Percentiles rank a stretch among this genome's conserved stretches.
These are phyloP conservation scores for Rallus crepitans DNA, from an alignment of 2,797 vertebrate species.

Conservation along the genomic window DNA sequence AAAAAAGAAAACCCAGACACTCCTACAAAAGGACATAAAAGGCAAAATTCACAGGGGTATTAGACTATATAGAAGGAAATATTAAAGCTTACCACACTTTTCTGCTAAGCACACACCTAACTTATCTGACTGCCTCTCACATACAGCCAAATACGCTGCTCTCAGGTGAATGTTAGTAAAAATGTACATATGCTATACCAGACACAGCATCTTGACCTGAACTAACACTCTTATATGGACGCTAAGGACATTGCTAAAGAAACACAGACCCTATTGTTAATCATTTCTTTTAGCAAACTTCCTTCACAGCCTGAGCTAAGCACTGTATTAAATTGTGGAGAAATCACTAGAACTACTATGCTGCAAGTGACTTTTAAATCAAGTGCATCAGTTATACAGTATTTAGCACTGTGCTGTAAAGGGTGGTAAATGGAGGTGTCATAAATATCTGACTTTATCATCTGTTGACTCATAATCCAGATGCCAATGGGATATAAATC, in stretches of 20 bases:
- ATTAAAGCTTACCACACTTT: not conserved
- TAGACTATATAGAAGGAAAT: not conserved
- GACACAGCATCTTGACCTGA: not conserved
- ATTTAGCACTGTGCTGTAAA: slow-evolving; percentile 69
- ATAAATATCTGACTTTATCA: slow-evolving; percentile 77
- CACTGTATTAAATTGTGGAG: slow-evolving; percentile 47
- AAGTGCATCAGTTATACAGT: slow-evolving; percentile 58
- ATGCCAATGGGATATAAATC: slow-evolving; percentile 72
- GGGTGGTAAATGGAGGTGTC: slow-evolving; percentile 66
- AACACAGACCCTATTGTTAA: slow-evolving; percentile 50
- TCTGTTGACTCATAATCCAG: slow-evolving; percentile 77
- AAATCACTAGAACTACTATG: slow-evolving; percentile 52
- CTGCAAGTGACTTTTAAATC: slow-evolving; percentile 71
- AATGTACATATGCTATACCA: not conserved
- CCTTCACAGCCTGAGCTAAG: slow-evolving; percentile 50
- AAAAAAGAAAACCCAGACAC: not conserved
- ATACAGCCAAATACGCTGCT: not conserved
- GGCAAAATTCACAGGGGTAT: not conserved
- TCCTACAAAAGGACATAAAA: not conserved
- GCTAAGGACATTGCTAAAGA: slow-evolving; percentile 30
- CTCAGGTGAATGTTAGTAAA: not conserved
- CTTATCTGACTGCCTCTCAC: not conserved
- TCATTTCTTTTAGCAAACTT: slow-evolving; percentile 42
- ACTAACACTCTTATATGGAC: not conserved
- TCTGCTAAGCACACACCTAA: not conserved